Base-by-base conservation (phyloP, 2,888 invertebrate species). In the Cosmorhoe ocellata region DNA sequence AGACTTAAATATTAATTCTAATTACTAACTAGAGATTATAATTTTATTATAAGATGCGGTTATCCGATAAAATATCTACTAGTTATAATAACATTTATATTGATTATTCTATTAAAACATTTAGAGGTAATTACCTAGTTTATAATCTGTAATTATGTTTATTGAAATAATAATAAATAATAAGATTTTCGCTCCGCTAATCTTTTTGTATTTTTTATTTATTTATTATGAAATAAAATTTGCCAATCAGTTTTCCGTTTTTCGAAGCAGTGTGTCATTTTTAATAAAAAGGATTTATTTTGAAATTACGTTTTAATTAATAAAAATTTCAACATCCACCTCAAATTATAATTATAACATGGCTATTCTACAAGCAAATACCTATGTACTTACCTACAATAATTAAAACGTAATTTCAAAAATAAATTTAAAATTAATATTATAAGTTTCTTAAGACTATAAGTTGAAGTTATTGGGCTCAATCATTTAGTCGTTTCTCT, bases 1-100 rank as follows among this genome's bases (percentile, higher is more conserved):
- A 84, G 76, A 83, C 81, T 84, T 86, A 85, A 62, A 68, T 77
- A 65, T 49, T 56, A 46, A 51, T 66, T 74, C 69, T 76, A 71
- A 74, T 69, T 76, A 75, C n/a, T 71, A 67, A 67, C 76, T 75
- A 79, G 74, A 74, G 76, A 76, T 80, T 77, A 84, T 78, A 83
- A 72, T 69, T 77, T 78, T 71, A 76, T 71, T 63, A 11, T 70
- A 69, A 61, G 62, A 71, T 28, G 66, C 68, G 74, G 73, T 64
- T 59, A 64, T 44, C 60, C 66, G 48, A 54, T 65, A 48, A 51
- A 41, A 26, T 51, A 33, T 40, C 49, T 59, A 57, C 51, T 30
- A 44, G n/a, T 48, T 56, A 65, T 60, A 28, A 63, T 73, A 74
- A 81, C 80, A 79, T 76, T 78, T 73, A 81, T 81, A 76, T 26